These are phyloP conservation scores for Diogma glabrata DNA, from an alignment of 2,888 invertebrate genomes.

Conservation along the genomic window DNA sequence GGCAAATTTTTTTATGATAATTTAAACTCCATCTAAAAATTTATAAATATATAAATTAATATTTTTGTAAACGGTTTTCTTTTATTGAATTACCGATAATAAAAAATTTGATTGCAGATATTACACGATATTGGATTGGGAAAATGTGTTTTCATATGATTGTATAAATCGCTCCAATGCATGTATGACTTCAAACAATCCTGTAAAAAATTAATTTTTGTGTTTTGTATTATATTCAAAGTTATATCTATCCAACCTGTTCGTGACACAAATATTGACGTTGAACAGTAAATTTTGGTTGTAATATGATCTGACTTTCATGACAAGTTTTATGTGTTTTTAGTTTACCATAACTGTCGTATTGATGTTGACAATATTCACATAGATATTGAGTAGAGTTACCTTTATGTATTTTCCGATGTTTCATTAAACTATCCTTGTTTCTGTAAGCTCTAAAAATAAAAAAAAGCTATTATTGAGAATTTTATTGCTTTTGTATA, in stretches of 20 bases:
- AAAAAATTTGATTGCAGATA: neutral
- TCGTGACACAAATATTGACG: neutral
- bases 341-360: conserved; percentile 1
- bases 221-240: too few relatives aligned
- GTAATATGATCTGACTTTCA: neutral
- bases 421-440: neutral
- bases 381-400: neutral
- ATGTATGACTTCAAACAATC: neutral
- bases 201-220: too few relatives aligned
- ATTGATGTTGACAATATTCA: neutral
- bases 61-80: too few relatives aligned
- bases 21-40: neutral
- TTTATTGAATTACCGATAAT: too few relatives aligned
- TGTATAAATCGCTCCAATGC: conserved; percentile 2
- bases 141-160: conserved; percentile 1
- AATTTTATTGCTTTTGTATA: too few relatives aligned
- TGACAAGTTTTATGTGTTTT: neutral
- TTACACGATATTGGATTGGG: neutral
- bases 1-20: neutral
- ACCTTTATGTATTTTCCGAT: neutral
- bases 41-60: too few relatives aligned
- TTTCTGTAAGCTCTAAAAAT: too few relatives aligned
- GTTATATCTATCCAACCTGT: too few relatives aligned
- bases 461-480: too few relatives aligned
- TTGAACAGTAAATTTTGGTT: neutral